Base-by-base conservation (phyloP, 2,797 vertebrate genomes). In the Pseudotriccus pelzelni region DNA sequence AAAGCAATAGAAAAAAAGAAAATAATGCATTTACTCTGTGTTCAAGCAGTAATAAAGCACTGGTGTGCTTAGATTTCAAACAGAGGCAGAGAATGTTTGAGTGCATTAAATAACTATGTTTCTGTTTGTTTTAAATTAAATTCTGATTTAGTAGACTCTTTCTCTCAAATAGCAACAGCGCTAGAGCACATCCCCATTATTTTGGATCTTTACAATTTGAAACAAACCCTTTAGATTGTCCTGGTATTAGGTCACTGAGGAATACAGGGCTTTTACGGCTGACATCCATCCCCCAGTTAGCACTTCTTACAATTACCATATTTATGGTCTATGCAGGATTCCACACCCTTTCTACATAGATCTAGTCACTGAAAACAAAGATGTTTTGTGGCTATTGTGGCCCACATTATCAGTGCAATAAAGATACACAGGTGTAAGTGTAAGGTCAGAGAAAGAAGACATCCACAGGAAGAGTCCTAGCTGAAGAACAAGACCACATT, bases 111-210 rank as follows among this genome's bases (percentile, higher is more conserved):
- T 74, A 91, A 90, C 49, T 32, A 24, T 24, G 34, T 62, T 91
- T 89, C 37, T 84, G 23, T 56, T 85, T 93, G 39, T 32, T 92
- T 84, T 52, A 74, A 81, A 95, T 69, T 15, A 92, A 78, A 84
- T 76, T 63, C 24, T 90, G 55, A 76, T 73, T 75, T 68, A 78
- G 76, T 75, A 58, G 30, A 50, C 30, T 49, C 34, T 46, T 36
- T 66, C 59, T 70, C 90, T 91, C n/a, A 62, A 86, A 90, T 37
- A 77, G 70, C 41, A 78, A 60, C 22, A 74, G 84, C 46, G 49
- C 50, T 59, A 75, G 62, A 56, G 49, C 28, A 80, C 27, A 28
- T 37, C 1, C 27, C 36, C 14, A 7, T 66, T 84, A 36, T 34
- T 90, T 69, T 59, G 27, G 19, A 39, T 28, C 13, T 75, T 43